phyloP scores from a whole-genome alignment of 1,140 invertebrate species.

The Phenacoccus solenopsis region DNA sequence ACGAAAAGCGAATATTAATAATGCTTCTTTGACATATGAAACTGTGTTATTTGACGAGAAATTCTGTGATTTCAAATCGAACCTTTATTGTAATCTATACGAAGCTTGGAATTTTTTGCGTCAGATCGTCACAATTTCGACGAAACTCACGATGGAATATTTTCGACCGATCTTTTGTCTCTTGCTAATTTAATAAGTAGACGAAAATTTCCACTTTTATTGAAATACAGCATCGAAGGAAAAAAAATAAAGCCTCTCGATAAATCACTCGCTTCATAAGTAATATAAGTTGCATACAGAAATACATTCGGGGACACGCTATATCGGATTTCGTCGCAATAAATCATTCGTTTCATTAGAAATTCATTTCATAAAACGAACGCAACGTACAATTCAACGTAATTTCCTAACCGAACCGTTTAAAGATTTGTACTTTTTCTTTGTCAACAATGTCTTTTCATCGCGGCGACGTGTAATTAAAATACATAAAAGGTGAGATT shows the following conservation, averaged over 20 bases:
- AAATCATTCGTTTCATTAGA: neutral
- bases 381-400: neutral
- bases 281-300: constrained; percentile 3
- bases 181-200: too few species aligned
- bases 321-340: neutral
- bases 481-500: neutral
- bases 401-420: neutral
- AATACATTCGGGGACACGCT: neutral
- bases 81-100: too few species aligned
- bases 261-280: neutral
- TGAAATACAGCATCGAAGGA: neutral
- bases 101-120: too few species aligned
- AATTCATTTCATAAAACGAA: neutral
- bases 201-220: neutral
- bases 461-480: neutral
- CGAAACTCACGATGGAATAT: too few species aligned
- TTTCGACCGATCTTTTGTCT: too few species aligned
- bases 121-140: too few species aligned
- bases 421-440: neutral
- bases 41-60: too few species aligned
- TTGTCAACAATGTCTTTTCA: neutral
- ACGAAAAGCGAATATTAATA: too few species aligned
- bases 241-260: neutral
- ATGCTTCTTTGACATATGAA: too few species aligned
- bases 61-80: too few species aligned